Evolutionary conservation across 1,140 invertebrate genomes (phyloP).

Genomic region (Mycetomoellerius zeteki): DNA sequence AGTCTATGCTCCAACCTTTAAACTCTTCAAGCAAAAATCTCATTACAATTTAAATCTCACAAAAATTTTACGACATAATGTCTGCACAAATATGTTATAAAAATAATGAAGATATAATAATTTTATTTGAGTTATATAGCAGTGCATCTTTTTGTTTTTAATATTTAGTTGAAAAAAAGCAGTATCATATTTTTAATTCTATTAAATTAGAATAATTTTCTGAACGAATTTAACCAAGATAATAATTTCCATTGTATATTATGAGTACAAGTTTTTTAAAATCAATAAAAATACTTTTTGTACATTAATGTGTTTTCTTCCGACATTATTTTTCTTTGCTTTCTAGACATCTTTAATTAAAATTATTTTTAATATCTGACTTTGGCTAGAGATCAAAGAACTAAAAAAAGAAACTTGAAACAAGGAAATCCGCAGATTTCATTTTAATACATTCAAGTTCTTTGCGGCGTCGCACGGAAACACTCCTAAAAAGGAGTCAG

Average conservation of each 20-base stretch:
- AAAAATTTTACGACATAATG: neutral
- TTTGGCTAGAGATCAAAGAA: conserved; percentile 2
- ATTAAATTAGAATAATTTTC: neutral
- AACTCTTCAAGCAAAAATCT: neutral
- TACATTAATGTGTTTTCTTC: neutral
- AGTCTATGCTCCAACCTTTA: too few species aligned
- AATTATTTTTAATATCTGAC: neutral
- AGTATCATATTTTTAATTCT: neutral
- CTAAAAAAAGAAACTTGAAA: neutral
- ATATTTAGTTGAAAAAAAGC: neutral
- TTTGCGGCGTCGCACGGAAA: conserved; percentile 42
- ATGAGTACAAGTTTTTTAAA: neutral
- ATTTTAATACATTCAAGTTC: neutral
- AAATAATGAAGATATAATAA: neutral
- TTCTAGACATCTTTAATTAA: neutral
- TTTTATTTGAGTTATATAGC: neutral
- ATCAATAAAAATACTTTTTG: neutral
- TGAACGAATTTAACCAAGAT: neutral
- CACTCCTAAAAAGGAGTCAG: conserved; percentile 16
- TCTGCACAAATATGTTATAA: neutral
- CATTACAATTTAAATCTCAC: neutral
- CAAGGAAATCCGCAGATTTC: neutral
- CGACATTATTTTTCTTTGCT: neutral
- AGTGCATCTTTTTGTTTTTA: neutral
- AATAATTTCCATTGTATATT: conserved; percentile 5